Evolutionary conservation across 2,888 invertebrate species (phyloP), one percentile per base, ranked within the genome.

Genomic region (Heliconius erato): DNA sequence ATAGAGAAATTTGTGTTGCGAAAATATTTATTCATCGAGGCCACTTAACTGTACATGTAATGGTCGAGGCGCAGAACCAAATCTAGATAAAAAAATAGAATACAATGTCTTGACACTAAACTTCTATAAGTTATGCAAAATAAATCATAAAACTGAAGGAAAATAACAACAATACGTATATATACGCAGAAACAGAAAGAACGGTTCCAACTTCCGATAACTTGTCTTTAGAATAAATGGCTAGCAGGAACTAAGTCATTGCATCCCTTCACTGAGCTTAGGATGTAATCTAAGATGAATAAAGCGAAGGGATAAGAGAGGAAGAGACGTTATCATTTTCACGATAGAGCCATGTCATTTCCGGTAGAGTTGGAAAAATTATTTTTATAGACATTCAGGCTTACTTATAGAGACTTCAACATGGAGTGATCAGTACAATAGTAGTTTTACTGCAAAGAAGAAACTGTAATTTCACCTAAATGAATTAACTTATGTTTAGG

Each of bases 301-400:
- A 77, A 44, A 67, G 67, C 32, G 11, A 28, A 26, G 80, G n/a
- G 54, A 78, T 82, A 28, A 59, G 67, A 54, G 65, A 79, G 84
- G 77, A 84, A 82, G 77, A 54, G 72, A 76, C 28, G 68, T 74
- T 69, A 74, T 83, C 81, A 77, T 63, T 81, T 69, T 67, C 68
- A 68, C 40, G 28, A 77, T 72, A 40, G 79, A 79, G 74, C 35
- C 32, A 74, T 54, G 63, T 63, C 65, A 68, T 63, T 74, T 79
- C 76, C 79, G 49, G 35, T 63, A 40, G 54, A 77, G 71, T 49
- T 71, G 40, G 68, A 63, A 11, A 49, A 54, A 54, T 19, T 6
- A 19, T 54, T 54, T 54, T 19, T 19, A 7, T 54, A 19, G 49
- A 54, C 6, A 49, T 4, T 14, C 14, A 49, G 14, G 14, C 5